Percentiles rank a stretch among this genome's conserved stretches.
phyloP scores from a whole-genome alignment of 2,888 invertebrate genomes.

The Apeira syringaria region DNA sequence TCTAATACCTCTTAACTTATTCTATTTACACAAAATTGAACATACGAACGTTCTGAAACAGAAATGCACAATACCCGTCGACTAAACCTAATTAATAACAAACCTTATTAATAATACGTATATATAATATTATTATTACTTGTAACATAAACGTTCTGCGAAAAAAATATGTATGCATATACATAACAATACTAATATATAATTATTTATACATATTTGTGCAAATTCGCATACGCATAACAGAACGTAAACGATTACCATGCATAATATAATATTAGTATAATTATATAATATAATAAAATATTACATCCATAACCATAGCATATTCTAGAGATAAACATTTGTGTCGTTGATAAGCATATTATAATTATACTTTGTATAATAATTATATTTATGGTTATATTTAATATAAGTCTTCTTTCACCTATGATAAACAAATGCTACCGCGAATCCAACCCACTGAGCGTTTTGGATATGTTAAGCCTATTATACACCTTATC shows the following conservation, averaged over 20 bases:
- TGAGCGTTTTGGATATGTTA: constrained; percentile 34
- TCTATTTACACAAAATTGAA: constrained; percentile 78
- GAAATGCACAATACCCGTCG: constrained; percentile 82
- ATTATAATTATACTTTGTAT: constrained; percentile 28
- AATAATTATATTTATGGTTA: constrained; percentile 27
- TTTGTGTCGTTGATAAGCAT: constrained; percentile 47
- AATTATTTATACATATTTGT: constrained; percentile 9
- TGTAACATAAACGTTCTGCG: constrained; percentile 35
- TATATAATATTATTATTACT: constrained; percentile 34
- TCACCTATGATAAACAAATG: constrained; percentile 12
- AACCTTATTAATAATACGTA: constrained; percentile 22
- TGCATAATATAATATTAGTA: constrained; percentile 11
- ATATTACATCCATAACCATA: constrained; percentile 29
- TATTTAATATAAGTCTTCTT: constrained; percentile 11
- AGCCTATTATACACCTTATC: constrained; percentile 47
- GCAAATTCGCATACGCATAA: constrained; percentile 31
- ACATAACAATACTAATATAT: constrained; percentile 35
- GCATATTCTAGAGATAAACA: constrained; percentile 24
- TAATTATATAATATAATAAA: constrained; percentile 5
- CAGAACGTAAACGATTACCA: constrained; percentile 30
- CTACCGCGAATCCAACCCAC: constrained; percentile 33
- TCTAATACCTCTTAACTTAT: constrained; percentile 40
- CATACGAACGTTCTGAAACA: constrained; percentile 56
- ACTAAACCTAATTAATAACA: constrained; percentile 52
- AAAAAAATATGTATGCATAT: constrained; percentile 54